These are phyloP conservation scores for Hypolimnas misippus DNA, from an alignment of 2,888 invertebrate genomes.

Conservation along the genomic window DNA sequence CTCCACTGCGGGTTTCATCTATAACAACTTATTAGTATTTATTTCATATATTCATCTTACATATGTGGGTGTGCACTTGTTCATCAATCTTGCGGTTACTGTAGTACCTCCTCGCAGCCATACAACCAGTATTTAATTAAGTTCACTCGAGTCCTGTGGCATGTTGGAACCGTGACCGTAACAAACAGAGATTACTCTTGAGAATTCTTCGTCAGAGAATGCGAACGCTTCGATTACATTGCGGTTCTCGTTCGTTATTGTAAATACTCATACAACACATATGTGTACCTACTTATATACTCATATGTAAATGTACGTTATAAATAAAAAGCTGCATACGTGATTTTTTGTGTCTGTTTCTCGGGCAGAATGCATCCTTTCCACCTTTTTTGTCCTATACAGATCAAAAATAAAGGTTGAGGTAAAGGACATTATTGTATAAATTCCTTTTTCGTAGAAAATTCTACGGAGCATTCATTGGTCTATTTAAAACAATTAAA, in stretches of 20 bases:
- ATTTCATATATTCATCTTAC: neutral
- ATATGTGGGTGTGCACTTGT: neutral
- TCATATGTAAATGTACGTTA: neutral
- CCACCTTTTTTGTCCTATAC: too few relatives aligned
- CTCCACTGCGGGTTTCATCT: too few relatives aligned
- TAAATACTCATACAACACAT: slow-evolving; percentile 13
- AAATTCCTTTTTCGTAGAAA: too few relatives aligned
- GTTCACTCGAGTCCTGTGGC: slow-evolving; percentile 31
- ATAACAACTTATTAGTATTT: neutral
- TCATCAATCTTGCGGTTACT: slow-evolving; percentile 3
- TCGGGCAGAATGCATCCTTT: too few relatives aligned
- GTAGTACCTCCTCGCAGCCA: slow-evolving; percentile 1
- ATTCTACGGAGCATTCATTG: too few relatives aligned
- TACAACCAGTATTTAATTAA: slow-evolving; percentile 32
- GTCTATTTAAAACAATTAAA: too few relatives aligned
- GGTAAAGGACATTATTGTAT: too few relatives aligned
- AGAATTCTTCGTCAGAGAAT: slow-evolving; percentile 31
- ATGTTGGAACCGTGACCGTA: slow-evolving; percentile 38
- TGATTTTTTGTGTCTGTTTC: too few relatives aligned
- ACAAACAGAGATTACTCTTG: slow-evolving; percentile 37
- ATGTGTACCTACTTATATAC: too few relatives aligned
- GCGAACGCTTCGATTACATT: slow-evolving; percentile 38
- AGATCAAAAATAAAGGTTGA: too few relatives aligned
- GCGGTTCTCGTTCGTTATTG: slow-evolving; percentile 30
- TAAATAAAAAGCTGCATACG: too few relatives aligned